These are phyloP conservation scores for Vombatus ursinus DNA, from an alignment of 2,113 vertebrate species.

Conservation along the genomic window DNA sequence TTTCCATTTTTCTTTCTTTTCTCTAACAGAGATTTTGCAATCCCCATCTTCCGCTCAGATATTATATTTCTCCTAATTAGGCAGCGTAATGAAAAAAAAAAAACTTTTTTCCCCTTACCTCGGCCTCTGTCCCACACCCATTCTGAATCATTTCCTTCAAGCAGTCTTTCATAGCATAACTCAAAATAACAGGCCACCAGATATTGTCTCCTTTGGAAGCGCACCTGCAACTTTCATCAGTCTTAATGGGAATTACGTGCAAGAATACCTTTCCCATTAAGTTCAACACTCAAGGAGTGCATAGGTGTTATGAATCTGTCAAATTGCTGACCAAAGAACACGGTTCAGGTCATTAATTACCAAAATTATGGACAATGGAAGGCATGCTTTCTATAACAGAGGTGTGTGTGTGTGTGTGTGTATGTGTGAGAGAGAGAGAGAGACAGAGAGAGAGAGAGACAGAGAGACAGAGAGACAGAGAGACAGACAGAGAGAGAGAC, in stretches of 20 bases:
- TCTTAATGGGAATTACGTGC: slow-evolving; percentile 11
- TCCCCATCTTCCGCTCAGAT: not conserved
- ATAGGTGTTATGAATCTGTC: not conserved
- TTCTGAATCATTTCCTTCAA: slow-evolving; percentile 23
- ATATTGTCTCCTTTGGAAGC: slow-evolving; percentile 4
- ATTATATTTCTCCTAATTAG: slow-evolving; percentile 6
- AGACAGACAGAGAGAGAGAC: not conserved
- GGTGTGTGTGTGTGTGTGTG: not conserved
- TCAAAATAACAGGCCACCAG: not conserved
- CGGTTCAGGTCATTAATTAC: slow-evolving; percentile 12
- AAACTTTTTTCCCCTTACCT: not conserved
- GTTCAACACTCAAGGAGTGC: not conserved
- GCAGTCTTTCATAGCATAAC: not conserved
- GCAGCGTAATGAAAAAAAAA: slow-evolving; percentile 9
- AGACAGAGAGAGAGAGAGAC: not conserved
- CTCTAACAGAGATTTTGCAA: slow-evolving; percentile 8
- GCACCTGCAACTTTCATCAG: slow-evolving; percentile 17
- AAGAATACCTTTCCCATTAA: not conserved
- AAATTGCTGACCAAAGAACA: not conserved
- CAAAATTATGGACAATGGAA: not conserved
- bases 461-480: not conserved
- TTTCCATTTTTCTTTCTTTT: not conserved
- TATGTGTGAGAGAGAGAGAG: not conserved
- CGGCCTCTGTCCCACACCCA: not conserved
- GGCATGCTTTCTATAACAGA: not conserved